These are phyloP conservation scores for Gisinianus flammeolus DNA, from an alignment of 2,888 invertebrate genomes.

Conservation along the genomic window DNA sequence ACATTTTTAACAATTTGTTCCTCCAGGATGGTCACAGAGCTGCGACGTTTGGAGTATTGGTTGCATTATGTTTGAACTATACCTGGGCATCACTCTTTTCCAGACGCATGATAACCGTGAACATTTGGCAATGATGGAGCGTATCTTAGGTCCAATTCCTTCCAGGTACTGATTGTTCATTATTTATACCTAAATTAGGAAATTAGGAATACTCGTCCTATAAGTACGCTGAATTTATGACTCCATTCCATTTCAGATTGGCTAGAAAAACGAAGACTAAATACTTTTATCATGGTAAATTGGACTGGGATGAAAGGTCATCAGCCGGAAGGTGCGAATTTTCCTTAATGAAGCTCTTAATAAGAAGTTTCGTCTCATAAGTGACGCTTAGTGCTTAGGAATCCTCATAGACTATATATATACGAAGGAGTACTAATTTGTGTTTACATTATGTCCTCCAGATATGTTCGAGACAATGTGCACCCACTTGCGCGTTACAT, in stretches of 20 bases:
- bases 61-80: slow-evolving; percentile 98
- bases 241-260: slow-evolving; percentile 68
- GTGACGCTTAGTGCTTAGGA: neutral
- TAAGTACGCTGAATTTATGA: neutral
- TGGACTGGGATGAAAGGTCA: slow-evolving; percentile 98
- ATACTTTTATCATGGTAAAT: slow-evolving; percentile 96
- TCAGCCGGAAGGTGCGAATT: slow-evolving; percentile 77
- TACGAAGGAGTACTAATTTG: too few species aligned
- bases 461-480: too few species aligned
- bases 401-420: too few species aligned
- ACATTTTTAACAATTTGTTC: neutral
- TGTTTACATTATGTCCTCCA: too few species aligned
- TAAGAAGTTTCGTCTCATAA: too few species aligned
- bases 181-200: neutral
- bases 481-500: slow-evolving; percentile 57
- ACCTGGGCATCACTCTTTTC: slow-evolving; percentile 96
- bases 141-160: slow-evolving; percentile 95
- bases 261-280: slow-evolving; percentile 91
- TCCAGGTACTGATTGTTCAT: slow-evolving; percentile 71
- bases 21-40: slow-evolving; percentile 93
- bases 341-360: too few species aligned
- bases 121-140: slow-evolving; percentile 99
- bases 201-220: neutral
- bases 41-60: slow-evolving; percentile 99
- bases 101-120: slow-evolving; percentile 99